Percentiles rank a stretch among this genome's conserved stretches.
Conservation (phyloP, 2,797 vertebrate genomes). For the Myripristis murdjan region DNA sequence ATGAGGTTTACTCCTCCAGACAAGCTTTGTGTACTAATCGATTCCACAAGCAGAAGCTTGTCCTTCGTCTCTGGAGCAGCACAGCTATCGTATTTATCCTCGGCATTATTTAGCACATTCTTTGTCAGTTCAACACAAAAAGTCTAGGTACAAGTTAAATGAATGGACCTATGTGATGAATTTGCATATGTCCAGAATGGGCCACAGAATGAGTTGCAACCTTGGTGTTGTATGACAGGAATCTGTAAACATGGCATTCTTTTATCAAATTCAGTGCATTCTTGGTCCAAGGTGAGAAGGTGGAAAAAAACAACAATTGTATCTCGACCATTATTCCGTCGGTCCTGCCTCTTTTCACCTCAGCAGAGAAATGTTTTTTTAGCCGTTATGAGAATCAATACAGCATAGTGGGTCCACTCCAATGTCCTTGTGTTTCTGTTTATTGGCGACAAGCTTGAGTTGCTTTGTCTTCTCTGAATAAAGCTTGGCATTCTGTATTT, state of each 20-base stretch:
- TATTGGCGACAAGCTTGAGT: not conserved
- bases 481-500: not conserved
- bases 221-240: no score
- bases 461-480: slow-evolving; percentile 1
- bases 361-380: not conserved
- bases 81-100: not conserved
- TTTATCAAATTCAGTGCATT: not conserved
- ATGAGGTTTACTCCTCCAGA: slow-evolving; percentile 19
- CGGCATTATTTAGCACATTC: not conserved
- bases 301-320: not conserved
- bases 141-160: not conserved
- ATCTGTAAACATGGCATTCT: no score
- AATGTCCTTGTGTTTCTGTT: slow-evolving; percentile 4
- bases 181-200: no score
- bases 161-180: no score
- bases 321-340: not conserved
- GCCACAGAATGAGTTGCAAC: not conserved
- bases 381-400: not conserved
- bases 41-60: slow-evolving; percentile 11
- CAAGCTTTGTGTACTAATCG: slow-evolving; percentile 26
- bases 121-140: not conserved
- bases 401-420: not conserved
- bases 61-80: not conserved
- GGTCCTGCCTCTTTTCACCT: not conserved
- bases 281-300: not conserved